Conservation (phyloP, 2,113 vertebrate genomes). For the Tursiops truncatus region DNA sequence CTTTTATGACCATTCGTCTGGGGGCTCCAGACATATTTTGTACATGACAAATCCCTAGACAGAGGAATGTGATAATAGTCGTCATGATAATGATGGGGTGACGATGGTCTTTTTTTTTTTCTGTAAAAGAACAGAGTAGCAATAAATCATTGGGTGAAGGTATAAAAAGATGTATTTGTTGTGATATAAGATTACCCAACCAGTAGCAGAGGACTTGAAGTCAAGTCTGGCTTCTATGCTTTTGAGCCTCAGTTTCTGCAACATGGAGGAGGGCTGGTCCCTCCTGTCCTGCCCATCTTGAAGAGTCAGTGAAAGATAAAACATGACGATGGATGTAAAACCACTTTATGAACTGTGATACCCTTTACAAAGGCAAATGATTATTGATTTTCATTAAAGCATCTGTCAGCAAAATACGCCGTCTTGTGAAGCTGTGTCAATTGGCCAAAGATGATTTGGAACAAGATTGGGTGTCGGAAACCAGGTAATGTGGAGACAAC, state of each 20-base stretch:
- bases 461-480: background rate
- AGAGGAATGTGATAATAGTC: background rate
- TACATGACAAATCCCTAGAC: background rate
- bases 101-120: background rate
- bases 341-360: background rate
- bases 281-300: background rate
- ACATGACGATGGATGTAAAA: background rate
- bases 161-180: background rate
- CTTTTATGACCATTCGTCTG: background rate
- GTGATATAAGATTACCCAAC: background rate
- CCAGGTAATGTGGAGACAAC: background rate
- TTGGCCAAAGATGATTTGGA: background rate
- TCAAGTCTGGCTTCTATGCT: background rate
- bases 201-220: background rate
- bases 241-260: background rate
- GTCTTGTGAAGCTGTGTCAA: background rate
- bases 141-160: background rate
- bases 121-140: background rate
- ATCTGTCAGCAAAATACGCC: background rate
- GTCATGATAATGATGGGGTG: fast-evolving
- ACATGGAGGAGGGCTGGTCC: background rate
- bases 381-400: background rate
- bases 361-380: conserved; percentile 22
- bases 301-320: background rate
- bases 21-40: background rate